These are phyloP conservation scores for Oceanodroma leucorhoa DNA, from an alignment of 2,797 vertebrate genomes.

Conservation along the genomic window DNA sequence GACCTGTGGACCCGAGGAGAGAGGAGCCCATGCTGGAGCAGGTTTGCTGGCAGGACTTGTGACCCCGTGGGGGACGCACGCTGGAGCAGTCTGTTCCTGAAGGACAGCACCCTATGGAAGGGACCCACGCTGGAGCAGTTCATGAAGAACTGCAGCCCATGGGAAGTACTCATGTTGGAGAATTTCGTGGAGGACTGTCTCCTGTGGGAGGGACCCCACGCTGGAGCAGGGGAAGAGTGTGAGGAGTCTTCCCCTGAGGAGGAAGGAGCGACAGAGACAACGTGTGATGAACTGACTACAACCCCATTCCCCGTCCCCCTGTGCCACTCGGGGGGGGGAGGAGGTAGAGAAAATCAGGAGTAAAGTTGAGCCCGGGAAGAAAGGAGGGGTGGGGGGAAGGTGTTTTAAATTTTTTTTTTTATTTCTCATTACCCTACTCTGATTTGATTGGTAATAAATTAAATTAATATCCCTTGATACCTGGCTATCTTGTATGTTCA, in stretches of 20 bases:
- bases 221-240: neutral
- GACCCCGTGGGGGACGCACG: no score
- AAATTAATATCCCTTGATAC: neutral
- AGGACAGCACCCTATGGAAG: neutral
- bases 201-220: neutral
- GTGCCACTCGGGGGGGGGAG: rapidly evolving
- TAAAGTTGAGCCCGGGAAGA: neutral
- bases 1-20: no score
- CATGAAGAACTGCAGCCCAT: neutral
- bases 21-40: neutral
- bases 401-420: neutral
- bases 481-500: neutral
- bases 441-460: neutral
- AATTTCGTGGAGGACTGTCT: neutral
- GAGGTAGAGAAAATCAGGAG: neutral
- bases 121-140: neutral
- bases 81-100: neutral
- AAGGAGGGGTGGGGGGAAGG: neutral
- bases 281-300: neutral
- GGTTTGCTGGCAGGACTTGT: neutral
- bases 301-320: no score
- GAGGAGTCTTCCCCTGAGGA: neutral
- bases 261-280: neutral
- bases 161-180: no score
- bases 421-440: neutral